Evolutionary conservation across 2,888 invertebrate species (phyloP), one percentile per base, ranked within the genome.

Genomic region (Caradrina kadenii): DNA sequence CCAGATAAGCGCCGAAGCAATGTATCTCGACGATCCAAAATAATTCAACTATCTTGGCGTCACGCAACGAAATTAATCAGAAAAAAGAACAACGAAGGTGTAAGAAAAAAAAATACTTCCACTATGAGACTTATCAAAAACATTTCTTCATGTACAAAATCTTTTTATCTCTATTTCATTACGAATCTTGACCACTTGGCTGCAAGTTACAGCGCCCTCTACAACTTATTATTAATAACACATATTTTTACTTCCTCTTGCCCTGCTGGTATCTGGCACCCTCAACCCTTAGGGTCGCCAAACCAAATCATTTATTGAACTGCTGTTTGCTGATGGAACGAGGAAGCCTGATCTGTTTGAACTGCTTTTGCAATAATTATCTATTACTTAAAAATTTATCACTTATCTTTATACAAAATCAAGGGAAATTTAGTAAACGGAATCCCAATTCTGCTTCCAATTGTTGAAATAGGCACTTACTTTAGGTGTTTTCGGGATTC

Each of bases 281-380:
- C 35, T 74, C 58, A 59, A 63, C 49, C 35, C 17, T 60, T 15
- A 53, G 63, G 66, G 73, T 69, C 56, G 35, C 63, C 45, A 50
- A 72, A 64, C 58, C 69, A 62, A 73, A 69, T 79, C 48, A 77
- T 80, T 69, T 73, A 79, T 73, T 80, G 69, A 66, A 53, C 60
- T 64, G 45, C 39, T 45, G 11, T 63, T 69, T 61, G 55, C 56
- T 8, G n/a, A 7, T 54, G 26, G 11, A 42, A 64, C 50, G 22
- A 54, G 69, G 50, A 50, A 62, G 17, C 11, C 21, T 50, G 49
- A 66, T 49, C 3, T 49, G 19, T 42, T 48, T 22, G 2, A 6
- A 7, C 15, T 31, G 10, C 13, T 61, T 45, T 26, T 26, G 19
- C 22, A 39, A 17, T 17, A 45, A 45, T 45, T n/a, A 50, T 48